A percentile compares a stretch with the other conserved stretches of the same genome.
phyloP scores from a whole-genome alignment of 2,113 vertebrate genomes.

The Fulmarus glacialis region DNA sequence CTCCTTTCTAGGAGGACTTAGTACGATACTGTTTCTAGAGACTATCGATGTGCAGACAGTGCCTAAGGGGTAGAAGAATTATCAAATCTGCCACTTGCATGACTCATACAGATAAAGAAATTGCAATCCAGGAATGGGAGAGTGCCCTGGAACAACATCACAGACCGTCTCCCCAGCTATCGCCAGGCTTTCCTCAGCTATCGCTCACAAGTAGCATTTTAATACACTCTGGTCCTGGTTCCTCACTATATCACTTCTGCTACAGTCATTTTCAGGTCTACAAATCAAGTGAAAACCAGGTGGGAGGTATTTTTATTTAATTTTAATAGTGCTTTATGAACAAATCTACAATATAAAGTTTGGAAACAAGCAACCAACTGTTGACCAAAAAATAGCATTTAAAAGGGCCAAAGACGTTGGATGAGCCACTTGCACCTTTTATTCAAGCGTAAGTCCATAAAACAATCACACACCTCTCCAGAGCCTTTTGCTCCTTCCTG shows the following conservation, averaged over 20 bases:
- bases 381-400: neutral
- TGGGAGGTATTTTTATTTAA: neutral
- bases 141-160: neutral
- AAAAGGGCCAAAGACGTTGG: neutral
- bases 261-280: neutral
- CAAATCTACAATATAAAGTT: neutral
- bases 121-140: neutral
- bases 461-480: neutral
- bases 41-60: neutral
- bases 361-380: neutral
- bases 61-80: neutral
- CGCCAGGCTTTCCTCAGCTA: neutral
- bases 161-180: neutral
- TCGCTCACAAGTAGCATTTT: neutral
- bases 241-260: neutral
- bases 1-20: neutral
- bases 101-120: neutral
- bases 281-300: neutral
- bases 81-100: neutral
- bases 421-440: neutral
- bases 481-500: neutral
- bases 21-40: neutral
- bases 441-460: neutral
- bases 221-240: neutral
- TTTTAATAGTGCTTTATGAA: neutral